Percentiles rank a stretch among this genome's conserved stretches.
Evolutionary conservation across 2,113 vertebrate species (phyloP).

Genomic region (Elachura formosa): DNA sequence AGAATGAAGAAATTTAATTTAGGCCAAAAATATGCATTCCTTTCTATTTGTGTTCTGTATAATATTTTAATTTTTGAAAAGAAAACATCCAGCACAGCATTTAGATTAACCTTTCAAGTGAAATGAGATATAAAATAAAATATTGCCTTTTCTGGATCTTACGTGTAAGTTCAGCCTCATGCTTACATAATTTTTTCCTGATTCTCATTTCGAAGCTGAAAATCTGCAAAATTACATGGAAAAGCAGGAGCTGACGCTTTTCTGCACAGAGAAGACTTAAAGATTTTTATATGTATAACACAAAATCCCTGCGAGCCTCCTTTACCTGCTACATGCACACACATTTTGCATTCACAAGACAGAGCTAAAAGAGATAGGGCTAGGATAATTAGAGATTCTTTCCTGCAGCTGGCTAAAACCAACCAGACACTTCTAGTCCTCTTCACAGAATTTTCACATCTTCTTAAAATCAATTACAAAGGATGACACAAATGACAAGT

Average conservation of each 20-base stretch:
- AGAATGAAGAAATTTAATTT: not conserved
- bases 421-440: not conserved
- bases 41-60: not conserved
- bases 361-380: not conserved
- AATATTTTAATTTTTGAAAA: not conserved
- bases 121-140: conserved; percentile 12
- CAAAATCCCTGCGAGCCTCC: not conserved
- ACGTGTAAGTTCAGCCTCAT: not conserved
- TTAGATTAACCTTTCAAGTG: not conserved
- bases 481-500: not conserved
- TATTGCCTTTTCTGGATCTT: not conserved
- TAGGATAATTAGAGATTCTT: not conserved
- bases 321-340: not conserved
- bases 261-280: not conserved
- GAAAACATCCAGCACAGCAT: not conserved
- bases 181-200: not conserved
- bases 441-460: not conserved
- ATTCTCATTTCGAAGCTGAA: not conserved
- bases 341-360: not conserved
- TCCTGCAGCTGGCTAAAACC: not conserved
- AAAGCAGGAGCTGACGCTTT: not conserved
- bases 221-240: not conserved
- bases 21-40: not conserved
- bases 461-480: not conserved
- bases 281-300: not conserved